A percentile compares a stretch with the other conserved stretches of the same genome.
These are phyloP conservation scores for Protobothrops flavoviridis DNA, from an alignment of 2,113 vertebrate species.

Conservation along the genomic window DNA sequence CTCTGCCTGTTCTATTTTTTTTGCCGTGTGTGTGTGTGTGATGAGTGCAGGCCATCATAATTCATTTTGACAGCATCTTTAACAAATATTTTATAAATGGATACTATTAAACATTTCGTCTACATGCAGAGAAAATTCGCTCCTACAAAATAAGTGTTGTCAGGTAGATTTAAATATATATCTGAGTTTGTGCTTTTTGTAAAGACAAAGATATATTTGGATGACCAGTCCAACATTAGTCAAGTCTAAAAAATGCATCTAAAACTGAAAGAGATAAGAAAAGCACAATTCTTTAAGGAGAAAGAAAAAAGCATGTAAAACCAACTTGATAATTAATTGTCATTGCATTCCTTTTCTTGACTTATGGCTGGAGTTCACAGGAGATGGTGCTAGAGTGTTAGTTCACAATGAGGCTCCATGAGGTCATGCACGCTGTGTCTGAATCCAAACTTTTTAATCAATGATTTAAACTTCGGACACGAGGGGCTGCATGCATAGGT, in stretches of 20 bases:
- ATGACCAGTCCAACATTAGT: background rate
- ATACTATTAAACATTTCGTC: conserved; percentile 13
- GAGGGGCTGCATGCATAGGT: background rate
- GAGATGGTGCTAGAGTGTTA: background rate
- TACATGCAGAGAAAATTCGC: background rate
- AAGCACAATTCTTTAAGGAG: background rate
- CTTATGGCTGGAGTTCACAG: background rate
- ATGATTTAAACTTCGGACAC: background rate
- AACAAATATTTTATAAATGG: conserved; percentile 28
- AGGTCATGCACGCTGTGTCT: background rate
- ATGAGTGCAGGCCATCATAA: conserved; percentile 23
- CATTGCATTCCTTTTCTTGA: background rate
- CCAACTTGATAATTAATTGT: background rate
- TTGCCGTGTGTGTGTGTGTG: background rate
- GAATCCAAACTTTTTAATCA: background rate
- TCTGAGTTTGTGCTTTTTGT: conserved; percentile 28
- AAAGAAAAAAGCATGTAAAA: background rate
- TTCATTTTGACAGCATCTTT: conserved; percentile 33
- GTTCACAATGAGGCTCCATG: background rate
- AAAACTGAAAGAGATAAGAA: background rate
- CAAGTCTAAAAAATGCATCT: background rate
- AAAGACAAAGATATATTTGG: conserved; percentile 21
- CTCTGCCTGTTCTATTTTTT: conserved; percentile 9
- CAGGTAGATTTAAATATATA: conserved; percentile 8
- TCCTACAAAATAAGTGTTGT: background rate